Evolutionary conservation across 2,888 invertebrate species (phyloP).

Genomic region (Sinopyrophorus schimmeli): DNA sequence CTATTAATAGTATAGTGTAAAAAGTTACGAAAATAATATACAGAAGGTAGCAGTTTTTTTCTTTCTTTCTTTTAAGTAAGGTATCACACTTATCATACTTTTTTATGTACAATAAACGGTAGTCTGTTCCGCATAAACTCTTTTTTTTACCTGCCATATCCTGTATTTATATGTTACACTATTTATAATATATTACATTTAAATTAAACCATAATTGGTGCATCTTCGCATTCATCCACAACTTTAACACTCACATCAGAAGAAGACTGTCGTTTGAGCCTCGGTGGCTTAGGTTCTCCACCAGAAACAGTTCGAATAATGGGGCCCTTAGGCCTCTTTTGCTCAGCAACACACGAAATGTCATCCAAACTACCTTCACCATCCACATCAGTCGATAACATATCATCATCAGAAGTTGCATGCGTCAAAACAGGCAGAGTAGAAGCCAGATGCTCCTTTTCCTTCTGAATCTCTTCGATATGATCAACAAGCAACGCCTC

Average conservation of each 20-base stretch:
- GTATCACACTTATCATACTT: slow-evolving; percentile 34
- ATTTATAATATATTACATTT: slow-evolving; percentile 30
- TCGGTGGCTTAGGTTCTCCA: slow-evolving; percentile 46
- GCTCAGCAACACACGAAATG: slow-evolving; percentile 53
- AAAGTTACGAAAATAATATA: slow-evolving; percentile 39
- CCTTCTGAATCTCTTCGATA: slow-evolving; percentile 79
- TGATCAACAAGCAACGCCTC: slow-evolving; percentile 76
- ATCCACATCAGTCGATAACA: slow-evolving; percentile 78
- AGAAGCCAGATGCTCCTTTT: slow-evolving; percentile 78
- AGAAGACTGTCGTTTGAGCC: slow-evolving; percentile 54
- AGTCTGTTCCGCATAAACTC: too few relatives aligned
- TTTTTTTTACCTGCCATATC: slow-evolving; percentile 30
- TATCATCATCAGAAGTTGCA: slow-evolving; percentile 86
- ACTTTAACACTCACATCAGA: slow-evolving; percentile 52
- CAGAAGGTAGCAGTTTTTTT: slow-evolving; percentile 36
- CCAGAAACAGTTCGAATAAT: slow-evolving; percentile 53
- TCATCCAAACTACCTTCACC: slow-evolving; percentile 78
- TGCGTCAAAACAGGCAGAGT: slow-evolving; percentile 79
- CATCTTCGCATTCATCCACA: slow-evolving; percentile 54
- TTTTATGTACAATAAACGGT: slow-evolving; percentile 30
- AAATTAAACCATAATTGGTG: slow-evolving; percentile 55
- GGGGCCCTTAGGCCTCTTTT: slow-evolving; percentile 46
- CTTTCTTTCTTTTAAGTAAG: too few relatives aligned
- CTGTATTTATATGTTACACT: slow-evolving; percentile 25
- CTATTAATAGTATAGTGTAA: slow-evolving; percentile 32